A percentile compares a stretch with the other conserved stretches of the same genome.
These are phyloP conservation scores for Papilio xuthus DNA, from an alignment of 1,140 invertebrate genomes.

Conservation along the genomic window DNA sequence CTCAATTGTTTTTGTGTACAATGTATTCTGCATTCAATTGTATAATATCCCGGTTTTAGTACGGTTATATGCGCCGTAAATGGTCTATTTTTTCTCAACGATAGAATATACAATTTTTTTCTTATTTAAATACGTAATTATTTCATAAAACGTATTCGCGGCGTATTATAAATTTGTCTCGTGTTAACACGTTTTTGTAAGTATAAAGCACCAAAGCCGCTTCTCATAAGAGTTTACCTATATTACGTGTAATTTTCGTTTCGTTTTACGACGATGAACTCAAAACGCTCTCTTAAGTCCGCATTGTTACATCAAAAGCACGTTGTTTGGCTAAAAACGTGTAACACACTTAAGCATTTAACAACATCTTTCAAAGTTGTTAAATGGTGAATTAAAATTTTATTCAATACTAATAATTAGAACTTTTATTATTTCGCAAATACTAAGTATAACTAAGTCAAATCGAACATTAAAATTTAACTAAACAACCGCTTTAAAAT, in stretches of 20 bases:
- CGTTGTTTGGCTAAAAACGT: background rate
- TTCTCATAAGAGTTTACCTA: slow-evolving; percentile 32
- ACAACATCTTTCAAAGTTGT: background rate
- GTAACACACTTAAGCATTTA: background rate
- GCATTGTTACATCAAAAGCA: slow-evolving; percentile 30
- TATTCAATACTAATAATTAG: too few species aligned
- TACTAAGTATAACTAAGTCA: background rate
- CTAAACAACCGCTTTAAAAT: background rate
- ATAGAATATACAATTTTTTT: too few species aligned
- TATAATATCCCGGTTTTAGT: background rate
- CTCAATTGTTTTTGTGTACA: background rate
- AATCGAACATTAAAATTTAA: background rate
- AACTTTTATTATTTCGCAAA: background rate
- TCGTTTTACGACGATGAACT: slow-evolving; percentile 37
- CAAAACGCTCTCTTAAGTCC: slow-evolving; percentile 16
- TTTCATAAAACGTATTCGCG: slow-evolving; percentile 2
- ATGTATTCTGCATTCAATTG: background rate
- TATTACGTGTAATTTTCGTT: slow-evolving; percentile 36
- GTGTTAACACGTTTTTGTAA: slow-evolving; percentile 35
- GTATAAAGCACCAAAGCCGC: slow-evolving; percentile 1
- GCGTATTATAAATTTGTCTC: slow-evolving; percentile 36
- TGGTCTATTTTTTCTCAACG: too few species aligned
- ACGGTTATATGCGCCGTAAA: too few species aligned
- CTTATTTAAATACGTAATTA: background rate
- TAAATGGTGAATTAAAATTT: background rate